Evolutionary conservation across 2,797 vertebrate genomes (phyloP).

Genomic region (Crocodylus rhombifer): DNA sequence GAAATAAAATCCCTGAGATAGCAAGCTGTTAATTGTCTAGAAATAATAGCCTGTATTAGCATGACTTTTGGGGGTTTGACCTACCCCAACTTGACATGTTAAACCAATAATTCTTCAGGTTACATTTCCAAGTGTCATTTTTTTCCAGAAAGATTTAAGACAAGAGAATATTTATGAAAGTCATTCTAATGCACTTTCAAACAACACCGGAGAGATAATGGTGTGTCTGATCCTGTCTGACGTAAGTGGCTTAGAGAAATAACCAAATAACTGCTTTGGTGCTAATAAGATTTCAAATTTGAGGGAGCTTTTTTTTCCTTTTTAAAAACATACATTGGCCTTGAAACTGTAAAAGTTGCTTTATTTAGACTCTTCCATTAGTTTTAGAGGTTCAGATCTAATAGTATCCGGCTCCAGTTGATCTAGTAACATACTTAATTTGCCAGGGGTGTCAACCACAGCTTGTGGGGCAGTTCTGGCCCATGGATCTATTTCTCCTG

Average conservation of each 20-base stretch:
- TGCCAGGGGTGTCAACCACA: background rate
- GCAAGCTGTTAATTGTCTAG: background rate
- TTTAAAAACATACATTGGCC: background rate
- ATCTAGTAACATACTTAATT: background rate
- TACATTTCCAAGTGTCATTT: background rate
- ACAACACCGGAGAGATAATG: background rate
- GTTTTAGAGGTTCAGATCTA: background rate
- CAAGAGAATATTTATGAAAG: background rate
- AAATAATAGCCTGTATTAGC: slow-evolving; percentile 1
- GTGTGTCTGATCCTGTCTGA: background rate
- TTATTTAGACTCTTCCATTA: background rate
- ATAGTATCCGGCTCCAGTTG: background rate
- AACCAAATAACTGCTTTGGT: background rate
- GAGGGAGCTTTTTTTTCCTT: background rate
- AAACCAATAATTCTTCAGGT: background rate
- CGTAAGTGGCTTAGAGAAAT: background rate
- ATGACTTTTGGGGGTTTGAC: background rate
- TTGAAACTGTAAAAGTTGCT: background rate
- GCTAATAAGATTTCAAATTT: background rate
- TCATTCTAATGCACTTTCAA: background rate
- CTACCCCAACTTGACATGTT: background rate
- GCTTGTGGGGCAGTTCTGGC: too few species aligned
- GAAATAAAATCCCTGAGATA: background rate
- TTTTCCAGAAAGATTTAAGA: background rate
- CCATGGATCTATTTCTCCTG: too few species aligned